Base-by-base conservation (phyloP, 2,113 vertebrate species). In the Elaphurus davidianus region DNA sequence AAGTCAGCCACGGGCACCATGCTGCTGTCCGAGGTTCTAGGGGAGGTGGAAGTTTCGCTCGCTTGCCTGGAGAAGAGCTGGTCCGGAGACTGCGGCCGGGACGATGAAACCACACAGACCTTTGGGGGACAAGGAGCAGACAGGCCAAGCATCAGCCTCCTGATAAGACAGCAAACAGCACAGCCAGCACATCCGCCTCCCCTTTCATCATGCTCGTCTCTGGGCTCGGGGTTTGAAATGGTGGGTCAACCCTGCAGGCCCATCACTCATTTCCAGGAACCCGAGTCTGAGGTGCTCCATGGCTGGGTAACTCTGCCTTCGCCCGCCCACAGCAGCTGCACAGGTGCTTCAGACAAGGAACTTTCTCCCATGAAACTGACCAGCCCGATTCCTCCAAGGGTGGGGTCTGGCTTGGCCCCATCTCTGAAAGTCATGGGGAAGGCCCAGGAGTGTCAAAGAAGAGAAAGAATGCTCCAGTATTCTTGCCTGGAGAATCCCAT, bases 1-100 rank as follows among this genome's bases (percentile, higher is more conserved):
- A 99, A 99, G 98, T 99, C 98, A 30, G 99, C 97, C 16, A 99
- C 88, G 3, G 99, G 98, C 0, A 98, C 99, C 40, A 95, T 40
- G n/a, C 76, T 96, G 87, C 96, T 90, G 57, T 98, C 97, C 19
- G 96, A 96, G 86, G 95, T 97, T 89, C 79, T 78, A 14, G 97
- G 90, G 52, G 96, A 91, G 43, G 14, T 71, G 28, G 97, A 92
- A 91, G 83, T 95, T 27, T 97, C 92, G 52, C 95, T 99, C 54
- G 87, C n/a, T 1, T 96, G 98, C 60, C 96, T 95, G 59, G 97
- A 84, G 97, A 98, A 98, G 45, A 98, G 95, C 54, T 98, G 98
- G 47, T 99, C 98, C 40, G 99, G 98, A 87, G 99, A 99, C 14
- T 14, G 81, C 23, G 99, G 98, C 95, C 97, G 98, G 64, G 99